Evolutionary conservation across 2,888 invertebrate genomes (phyloP).

Genomic region (Apotomis capreana): DNA sequence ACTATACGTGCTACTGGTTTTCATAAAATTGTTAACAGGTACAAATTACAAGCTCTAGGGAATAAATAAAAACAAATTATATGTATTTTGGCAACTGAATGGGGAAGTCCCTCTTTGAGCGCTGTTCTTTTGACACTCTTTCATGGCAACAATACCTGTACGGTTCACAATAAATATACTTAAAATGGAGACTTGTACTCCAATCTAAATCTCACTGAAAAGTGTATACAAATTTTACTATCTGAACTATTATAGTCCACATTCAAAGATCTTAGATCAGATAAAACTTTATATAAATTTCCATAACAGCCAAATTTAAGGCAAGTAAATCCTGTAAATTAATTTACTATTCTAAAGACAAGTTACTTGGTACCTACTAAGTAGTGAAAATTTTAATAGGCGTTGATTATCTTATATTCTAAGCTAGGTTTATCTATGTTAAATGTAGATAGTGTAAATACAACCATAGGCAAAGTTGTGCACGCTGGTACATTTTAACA

Average conservation of each 20-base stretch:
- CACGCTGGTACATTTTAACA: background rate
- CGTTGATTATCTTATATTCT: background rate
- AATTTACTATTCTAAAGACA: constrained; percentile 25
- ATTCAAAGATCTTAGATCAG: constrained; percentile 43
- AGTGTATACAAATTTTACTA: constrained; percentile 43
- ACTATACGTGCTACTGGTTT: background rate
- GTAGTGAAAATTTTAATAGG: background rate
- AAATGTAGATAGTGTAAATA: background rate
- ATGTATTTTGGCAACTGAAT: constrained; percentile 42
- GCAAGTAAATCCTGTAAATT: constrained; percentile 73
- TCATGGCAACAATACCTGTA: constrained; percentile 28
- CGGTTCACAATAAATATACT: constrained; percentile 15
- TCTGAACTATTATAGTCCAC: constrained; percentile 48
- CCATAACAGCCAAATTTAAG: constrained; percentile 73
- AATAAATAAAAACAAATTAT: constrained; percentile 2
- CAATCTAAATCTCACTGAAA: constrained; percentile 47
- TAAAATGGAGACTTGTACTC: constrained; percentile 3
- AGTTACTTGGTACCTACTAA: constrained; percentile 15
- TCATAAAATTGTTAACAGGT: background rate
- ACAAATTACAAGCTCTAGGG: background rate
- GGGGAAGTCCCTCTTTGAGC: constrained; percentile 32
- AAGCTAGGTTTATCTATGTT: constrained; percentile 1
- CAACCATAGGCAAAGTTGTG: background rate
- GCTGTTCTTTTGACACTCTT: constrained; percentile 36
- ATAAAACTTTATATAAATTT: constrained; percentile 51